Conservation (phyloP, 2,888 invertebrate species). For the Nematopogon swammerdamellus region DNA sequence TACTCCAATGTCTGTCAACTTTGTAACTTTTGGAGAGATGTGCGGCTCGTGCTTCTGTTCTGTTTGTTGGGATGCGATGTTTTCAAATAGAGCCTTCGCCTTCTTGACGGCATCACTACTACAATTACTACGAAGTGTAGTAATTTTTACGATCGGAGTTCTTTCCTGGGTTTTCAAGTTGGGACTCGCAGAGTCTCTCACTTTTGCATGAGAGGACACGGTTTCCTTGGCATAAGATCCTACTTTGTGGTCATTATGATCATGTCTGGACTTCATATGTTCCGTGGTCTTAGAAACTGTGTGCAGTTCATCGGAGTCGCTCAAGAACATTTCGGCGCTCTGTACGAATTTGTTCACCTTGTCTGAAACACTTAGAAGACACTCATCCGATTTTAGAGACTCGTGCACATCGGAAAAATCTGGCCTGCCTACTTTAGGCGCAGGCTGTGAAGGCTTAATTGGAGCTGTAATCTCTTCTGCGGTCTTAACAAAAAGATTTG, state of each 20-base stretch:
- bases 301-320: conserved; percentile 19
- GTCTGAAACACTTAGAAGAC: conserved; percentile 60
- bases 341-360: conserved; percentile 64
- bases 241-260: conserved; percentile 16
- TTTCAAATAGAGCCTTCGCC: conserved; percentile 70
- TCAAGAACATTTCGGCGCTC: conserved; percentile 54
- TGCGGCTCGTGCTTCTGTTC: conserved; percentile 21
- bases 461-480: conserved; percentile 53
- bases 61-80: conserved; percentile 45
- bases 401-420: conserved; percentile 55
- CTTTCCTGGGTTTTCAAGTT: conserved; percentile 22
- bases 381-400: conserved; percentile 56
- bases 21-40: conserved; percentile 24
- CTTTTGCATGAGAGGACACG: conserved; percentile 24
- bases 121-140: conserved; percentile 51
- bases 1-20: conserved; percentile 47
- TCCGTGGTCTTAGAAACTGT: conserved; percentile 26
- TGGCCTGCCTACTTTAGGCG: conserved; percentile 43
- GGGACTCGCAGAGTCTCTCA: conserved; percentile 20
- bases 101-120: conserved; percentile 65
- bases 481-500: conserved; percentile 60
- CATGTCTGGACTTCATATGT: conserved; percentile 30
- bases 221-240: conserved; percentile 23
- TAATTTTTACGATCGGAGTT: conserved; percentile 30
- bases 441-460: conserved; percentile 24